phyloP scores from a whole-genome alignment of 2,888 invertebrate species.

The Volucella inanis region DNA sequence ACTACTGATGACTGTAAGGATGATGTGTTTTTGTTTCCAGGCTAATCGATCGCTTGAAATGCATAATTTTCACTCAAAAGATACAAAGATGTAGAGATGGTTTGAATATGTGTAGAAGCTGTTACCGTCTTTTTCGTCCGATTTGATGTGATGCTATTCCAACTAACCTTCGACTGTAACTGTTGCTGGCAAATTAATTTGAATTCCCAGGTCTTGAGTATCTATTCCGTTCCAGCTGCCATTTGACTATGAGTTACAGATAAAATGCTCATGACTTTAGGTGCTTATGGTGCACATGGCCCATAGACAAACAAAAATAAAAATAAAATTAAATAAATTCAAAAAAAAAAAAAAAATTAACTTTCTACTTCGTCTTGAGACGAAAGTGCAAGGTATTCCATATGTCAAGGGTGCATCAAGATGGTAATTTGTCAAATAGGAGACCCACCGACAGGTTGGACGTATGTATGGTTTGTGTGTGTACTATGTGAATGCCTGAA shows the following conservation, averaged over 20 bases:
- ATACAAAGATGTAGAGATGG: slow-evolving; percentile 9
- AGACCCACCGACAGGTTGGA: slow-evolving; percentile 66
- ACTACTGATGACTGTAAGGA: background rate
- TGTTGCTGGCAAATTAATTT: slow-evolving; percentile 55
- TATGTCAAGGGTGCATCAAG: slow-evolving; percentile 75
- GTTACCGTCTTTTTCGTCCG: slow-evolving; percentile 33
- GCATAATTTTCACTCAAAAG: slow-evolving; percentile 61
- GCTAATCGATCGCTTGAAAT: slow-evolving; percentile 65
- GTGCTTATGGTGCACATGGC: slow-evolving; percentile 22
- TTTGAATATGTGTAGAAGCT: slow-evolving; percentile 7
- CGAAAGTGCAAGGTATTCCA: slow-evolving; percentile 72
- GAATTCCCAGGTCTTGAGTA: slow-evolving; percentile 39
- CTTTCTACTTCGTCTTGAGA: slow-evolving; percentile 63
- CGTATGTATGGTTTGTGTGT: slow-evolving; percentile 51
- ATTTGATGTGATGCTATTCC: slow-evolving; percentile 33
- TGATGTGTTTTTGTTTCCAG: slow-evolving; percentile 40
- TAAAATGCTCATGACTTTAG: background rate
- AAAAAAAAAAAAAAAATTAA: slow-evolving; percentile 37
- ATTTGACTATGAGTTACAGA: background rate
- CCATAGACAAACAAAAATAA: slow-evolving; percentile 16
- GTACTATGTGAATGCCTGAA: slow-evolving; percentile 41
- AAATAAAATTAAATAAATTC: background rate
- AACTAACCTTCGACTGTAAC: slow-evolving; percentile 14
- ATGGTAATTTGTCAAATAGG: slow-evolving; percentile 74
- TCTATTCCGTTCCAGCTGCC: slow-evolving; percentile 42